Evolutionary conservation across 2,888 invertebrate species (phyloP), one percentile per base, ranked within the genome.

Genomic region (Toxonevra muliebris): DNA sequence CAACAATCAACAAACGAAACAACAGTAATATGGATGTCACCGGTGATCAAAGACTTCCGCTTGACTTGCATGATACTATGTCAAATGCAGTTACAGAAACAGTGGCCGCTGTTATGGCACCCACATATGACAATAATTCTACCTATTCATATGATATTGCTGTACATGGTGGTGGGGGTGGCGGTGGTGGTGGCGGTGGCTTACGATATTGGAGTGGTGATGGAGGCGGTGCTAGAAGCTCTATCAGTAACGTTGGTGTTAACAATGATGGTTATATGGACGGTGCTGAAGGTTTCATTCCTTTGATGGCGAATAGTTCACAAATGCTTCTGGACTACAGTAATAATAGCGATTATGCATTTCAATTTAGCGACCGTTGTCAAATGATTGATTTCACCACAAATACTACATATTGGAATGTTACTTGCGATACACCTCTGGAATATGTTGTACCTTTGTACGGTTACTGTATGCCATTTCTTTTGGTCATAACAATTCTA

Each of bases 401-500:
- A 5, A 85, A 84, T 66, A 67, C 72, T 63, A 74, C 78, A 72
- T 85, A 85, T 71, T 80, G 82, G 81, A 85, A 85, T 76, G 76
- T 85, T 19, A 84, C 84, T 68, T 85, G 85, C 76, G 85, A 85
- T 69, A 79, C 81, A 3, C 79, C 81, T 9, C 69, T 85, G 64
- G 79, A 81, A 41, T 85, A 84, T 66, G 82, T 82, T n/a, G 68
- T 81, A 64, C 84, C 85, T 4, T 73, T 85, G 1, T 84, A 84
- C 71, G 85, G 85, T 64, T 85, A 84, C 69, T 82, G 79, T 45
- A 84, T 95, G 80, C 96, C 97, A 1, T 90, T 95, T 77, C 89
- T 97, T 48, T 88, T 96, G 13, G 88, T 95, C 30, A 89, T 96
- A 41, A 97, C 96, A 0, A 91, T 94, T n/a, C 89, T 96, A 3